Base-by-base conservation (phyloP, 2,113 vertebrate species). In the Balaeniceps rex region DNA sequence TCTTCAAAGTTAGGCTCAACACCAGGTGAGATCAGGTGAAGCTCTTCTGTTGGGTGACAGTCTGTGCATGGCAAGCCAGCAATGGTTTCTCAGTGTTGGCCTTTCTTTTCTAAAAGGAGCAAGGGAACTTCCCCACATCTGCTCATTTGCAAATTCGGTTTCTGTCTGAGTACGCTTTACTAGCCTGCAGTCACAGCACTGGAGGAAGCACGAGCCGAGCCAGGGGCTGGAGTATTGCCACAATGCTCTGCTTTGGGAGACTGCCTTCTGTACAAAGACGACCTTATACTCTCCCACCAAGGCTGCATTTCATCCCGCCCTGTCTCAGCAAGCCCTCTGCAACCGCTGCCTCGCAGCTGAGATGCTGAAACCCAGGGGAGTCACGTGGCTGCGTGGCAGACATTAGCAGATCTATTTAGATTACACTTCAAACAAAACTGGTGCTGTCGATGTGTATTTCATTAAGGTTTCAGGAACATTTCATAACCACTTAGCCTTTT, bases 41-140 rank as follows among this genome's bases (percentile, higher is more conserved):
- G 47, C 34, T 54, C 44, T 36, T 36, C 70, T 29, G 38, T 2
- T 16, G 31, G 13, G 10, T 25, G 34, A 29, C n/a, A 55, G 44
- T 5, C 74, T 0, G 0, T 4, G 1, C 21, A 6, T 0, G 0
- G 66, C 44, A 65, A 74, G 49, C 49, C 22, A 36, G 8, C 0
- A 1, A 34, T 26, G 60, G 42, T 74, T 90, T 93, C 86, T 51
- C 54, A 26, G 36, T 29, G 86, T 88, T 57, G 54, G 15, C 24
- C 54, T 25, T 26, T 33, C 28, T 15, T 61, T 90, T 88, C 79
- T 75, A 63, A 90, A 93, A 71, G 0, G 2, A 92, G 42, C 17
- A 34, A 52, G 63, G 93, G 75, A 94, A 88, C 38, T 96, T 83
- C 68, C 64, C 55, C 81, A 36, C 72, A 83, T 68, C 75, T 86